Percentiles rank a stretch among this genome's conserved stretches.
Evolutionary conservation across 2,888 invertebrate species (phyloP).

Genomic region (Eubasilissa splendida): DNA sequence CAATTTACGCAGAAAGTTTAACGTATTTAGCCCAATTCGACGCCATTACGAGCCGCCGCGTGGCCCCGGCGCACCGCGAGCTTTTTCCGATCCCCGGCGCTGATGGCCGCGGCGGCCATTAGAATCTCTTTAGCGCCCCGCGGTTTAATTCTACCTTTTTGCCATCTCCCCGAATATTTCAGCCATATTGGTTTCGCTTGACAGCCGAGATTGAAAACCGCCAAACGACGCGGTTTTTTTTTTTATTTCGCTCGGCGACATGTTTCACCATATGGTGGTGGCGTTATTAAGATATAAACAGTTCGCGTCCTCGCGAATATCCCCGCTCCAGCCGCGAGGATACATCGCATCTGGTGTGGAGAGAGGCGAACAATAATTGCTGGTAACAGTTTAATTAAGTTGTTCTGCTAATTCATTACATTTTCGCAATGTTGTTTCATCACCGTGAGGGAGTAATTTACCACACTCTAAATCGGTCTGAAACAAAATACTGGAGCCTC

Average conservation of each 20-base stretch:
- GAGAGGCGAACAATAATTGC: no score
- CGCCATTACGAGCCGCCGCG: background rate
- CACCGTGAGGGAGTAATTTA: no score
- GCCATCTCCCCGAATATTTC: conserved; percentile 16
- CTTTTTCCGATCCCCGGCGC: conserved; percentile 34
- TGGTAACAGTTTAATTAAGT: no score
- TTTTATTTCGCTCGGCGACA: conserved; percentile 1
- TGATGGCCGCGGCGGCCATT: conserved; percentile 49
- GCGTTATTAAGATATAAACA: background rate
- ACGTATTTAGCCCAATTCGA: background rate
- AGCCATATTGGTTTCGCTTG: conserved; percentile 3
- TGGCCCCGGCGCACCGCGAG: background rate
- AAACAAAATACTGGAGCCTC: no score
- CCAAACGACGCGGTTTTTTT: conserved; percentile 3
- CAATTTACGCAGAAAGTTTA: background rate
- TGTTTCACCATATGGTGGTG: background rate
- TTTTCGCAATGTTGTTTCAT: no score
- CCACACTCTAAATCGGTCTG: no score
- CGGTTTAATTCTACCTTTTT: conserved; percentile 49
- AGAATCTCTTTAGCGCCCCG: conserved; percentile 51
- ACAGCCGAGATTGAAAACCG: conserved; percentile 27
- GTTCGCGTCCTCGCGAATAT: no score
- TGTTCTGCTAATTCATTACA: no score
- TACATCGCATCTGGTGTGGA: no score
- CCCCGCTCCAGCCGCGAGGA: no score